Evolutionary conservation across 92 coral and sea anemone species (phyloP).

Genomic region (Anthopleura xanthogrammica): DNA sequence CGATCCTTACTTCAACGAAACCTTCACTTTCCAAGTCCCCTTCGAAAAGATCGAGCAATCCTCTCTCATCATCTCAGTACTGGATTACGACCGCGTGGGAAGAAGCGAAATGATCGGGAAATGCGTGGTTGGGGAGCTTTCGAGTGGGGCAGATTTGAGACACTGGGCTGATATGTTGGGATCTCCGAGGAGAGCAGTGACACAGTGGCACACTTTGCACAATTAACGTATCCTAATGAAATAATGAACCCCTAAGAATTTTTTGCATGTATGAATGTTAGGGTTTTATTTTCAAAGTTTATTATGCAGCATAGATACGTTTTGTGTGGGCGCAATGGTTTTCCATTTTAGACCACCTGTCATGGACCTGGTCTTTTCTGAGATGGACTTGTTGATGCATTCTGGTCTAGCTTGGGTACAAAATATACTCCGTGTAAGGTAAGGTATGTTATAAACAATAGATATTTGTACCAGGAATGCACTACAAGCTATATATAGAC

Average conservation of each 20-base stretch:
- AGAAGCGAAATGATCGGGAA: conserved; percentile 97
- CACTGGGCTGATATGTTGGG: conserved; percentile 98
- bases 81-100: conserved; percentile 95
- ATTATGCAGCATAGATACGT: background rate
- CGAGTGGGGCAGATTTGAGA: conserved; percentile 86
- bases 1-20: conserved; percentile 93
- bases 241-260: background rate
- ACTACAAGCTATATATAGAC: too few species aligned
- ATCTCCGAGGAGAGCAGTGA: conserved; percentile 86
- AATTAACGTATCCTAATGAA: conserved; percentile 36
- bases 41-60: conserved; percentile 91
- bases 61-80: conserved; percentile 80
- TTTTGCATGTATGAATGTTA: background rate
- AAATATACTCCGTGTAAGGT: too few species aligned
- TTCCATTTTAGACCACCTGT: background rate
- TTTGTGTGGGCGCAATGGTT: background rate
- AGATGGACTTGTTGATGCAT: background rate
- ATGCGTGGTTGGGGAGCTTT: conserved; percentile 91
- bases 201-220: conserved; percentile 95
- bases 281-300: background rate
- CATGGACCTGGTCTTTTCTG: background rate
- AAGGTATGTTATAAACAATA: too few species aligned
- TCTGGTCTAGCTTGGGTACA: too few species aligned
- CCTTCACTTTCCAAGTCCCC: conserved; percentile 89
- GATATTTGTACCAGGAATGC: too few species aligned